Percentiles rank a stretch among this genome's conserved stretches.
Evolutionary conservation across 2,888 invertebrate species (phyloP).

Genomic region (Lottia gigantea): DNA sequence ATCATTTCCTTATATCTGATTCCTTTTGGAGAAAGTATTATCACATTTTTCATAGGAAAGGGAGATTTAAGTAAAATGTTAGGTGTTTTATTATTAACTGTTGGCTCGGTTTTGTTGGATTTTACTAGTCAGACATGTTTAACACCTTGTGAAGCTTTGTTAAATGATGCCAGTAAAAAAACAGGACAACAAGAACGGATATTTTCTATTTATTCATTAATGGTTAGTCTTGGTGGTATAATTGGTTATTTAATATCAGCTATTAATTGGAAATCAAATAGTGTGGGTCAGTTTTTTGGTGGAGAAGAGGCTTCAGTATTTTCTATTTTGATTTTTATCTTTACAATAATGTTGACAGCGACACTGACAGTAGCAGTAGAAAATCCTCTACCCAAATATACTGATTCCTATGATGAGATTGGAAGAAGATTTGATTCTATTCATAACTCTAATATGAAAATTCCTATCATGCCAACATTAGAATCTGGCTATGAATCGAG

Average conservation of each 20-base stretch:
- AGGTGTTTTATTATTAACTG: constrained; percentile 50
- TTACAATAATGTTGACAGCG: constrained; percentile 82
- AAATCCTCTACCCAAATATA: constrained; percentile 73
- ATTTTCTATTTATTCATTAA: constrained; percentile 92
- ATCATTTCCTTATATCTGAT: constrained; percentile 67
- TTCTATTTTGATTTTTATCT: constrained; percentile 88
- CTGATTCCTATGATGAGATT: too few species aligned
- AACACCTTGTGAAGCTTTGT: constrained; percentile 91
- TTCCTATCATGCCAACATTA: constrained; percentile 20
- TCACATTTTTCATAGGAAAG: constrained; percentile 42
- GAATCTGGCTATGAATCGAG: constrained; percentile 62
- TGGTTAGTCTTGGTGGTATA: constrained; percentile 95
- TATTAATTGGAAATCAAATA: constrained; percentile 90
- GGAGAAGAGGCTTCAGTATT: constrained; percentile 94
- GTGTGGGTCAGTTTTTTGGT: constrained; percentile 73
- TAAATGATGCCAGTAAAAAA: constrained; percentile 88
- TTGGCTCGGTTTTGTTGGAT: constrained; percentile 92
- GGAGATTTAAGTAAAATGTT: constrained; percentile 38
- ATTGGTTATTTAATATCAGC: constrained; percentile 83
- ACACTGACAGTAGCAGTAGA: constrained; percentile 91
- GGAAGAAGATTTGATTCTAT: neutral
- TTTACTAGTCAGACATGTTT: constrained; percentile 97
- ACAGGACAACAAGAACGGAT: constrained; percentile 92
- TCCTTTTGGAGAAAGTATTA: constrained; percentile 61
- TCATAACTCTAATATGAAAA: neutral